Base-by-base conservation (phyloP, 2,888 invertebrate genomes). In the Hydroisotoma schaefferi region DNA sequence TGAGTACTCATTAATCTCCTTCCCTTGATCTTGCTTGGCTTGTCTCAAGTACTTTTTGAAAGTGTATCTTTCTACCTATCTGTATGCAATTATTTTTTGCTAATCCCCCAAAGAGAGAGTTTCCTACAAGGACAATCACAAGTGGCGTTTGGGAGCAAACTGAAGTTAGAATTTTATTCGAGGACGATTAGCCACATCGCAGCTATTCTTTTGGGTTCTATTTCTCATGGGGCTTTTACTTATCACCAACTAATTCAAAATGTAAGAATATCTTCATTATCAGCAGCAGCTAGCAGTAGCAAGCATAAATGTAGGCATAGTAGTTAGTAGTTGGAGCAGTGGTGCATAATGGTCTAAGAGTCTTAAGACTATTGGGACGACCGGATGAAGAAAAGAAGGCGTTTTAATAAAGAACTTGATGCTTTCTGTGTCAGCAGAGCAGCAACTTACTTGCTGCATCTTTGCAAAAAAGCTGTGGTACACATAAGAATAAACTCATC, bases 361-460 rank as follows among this genome's bases (percentile, higher is more conserved):
- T 40, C 15, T 40, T 40, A 33, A 18, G 15, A 40, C 20, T 40
- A 8, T 8, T 40, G 5, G 55, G 62, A 63, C 59, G 69, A 67
- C 69, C 67, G 67, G 69, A 67, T 67, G 62, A 59, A 65, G 67
- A 61, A 59, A 66, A 57, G 61, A 63, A 68, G 68, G 63, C 56
- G 61, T n/a, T n/a, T n/a, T n/a, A n/a, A n/a, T 58, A 54, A 43
- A 63, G 55, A 67, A 68, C 70, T 58, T 59, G 67, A 61, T 70
- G 57, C 38, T 70, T 70, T 70, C 63, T 70, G 70, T 70, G 70
- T 70, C 70, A 70, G 70, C 66, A 63, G 70, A 70, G 66, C 70
- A 70, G 44, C 53, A 57, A 46, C 33, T 40, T 18, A 49, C 49
- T 49, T 49, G 49, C 49, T 27, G 26, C 49, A 27, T 49, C 23